These are phyloP conservation scores for Phataginus tricuspis DNA, from an alignment of 2,797 vertebrate genomes.

Conservation along the genomic window DNA sequence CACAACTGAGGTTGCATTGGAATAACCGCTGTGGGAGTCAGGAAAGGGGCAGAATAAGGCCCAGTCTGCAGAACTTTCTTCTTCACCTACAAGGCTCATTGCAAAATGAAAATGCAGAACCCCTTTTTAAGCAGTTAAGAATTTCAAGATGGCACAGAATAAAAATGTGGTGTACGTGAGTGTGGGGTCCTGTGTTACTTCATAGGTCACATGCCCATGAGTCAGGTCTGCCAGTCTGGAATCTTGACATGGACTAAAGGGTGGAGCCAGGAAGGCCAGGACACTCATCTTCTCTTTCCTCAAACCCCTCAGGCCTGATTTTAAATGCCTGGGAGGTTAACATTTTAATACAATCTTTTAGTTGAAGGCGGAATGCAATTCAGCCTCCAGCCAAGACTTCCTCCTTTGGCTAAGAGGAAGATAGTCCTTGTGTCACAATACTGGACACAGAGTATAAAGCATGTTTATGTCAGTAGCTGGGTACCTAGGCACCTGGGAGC, in stretches of 20 bases:
- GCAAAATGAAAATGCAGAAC: not conserved
- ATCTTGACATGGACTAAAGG: not conserved
- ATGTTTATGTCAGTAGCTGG: not conserved
- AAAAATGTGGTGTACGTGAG: not conserved
- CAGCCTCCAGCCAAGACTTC: not conserved
- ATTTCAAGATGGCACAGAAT: not conserved
- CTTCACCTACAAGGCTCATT: not conserved
- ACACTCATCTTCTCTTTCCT: not conserved
- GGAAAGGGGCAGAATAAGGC: not conserved
- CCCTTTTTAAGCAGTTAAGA: not conserved
- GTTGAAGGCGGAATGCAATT: not conserved
- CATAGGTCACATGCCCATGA: not conserved
- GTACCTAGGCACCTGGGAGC: not conserved
- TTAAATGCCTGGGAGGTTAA: not conserved
- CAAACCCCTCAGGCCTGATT: not conserved
- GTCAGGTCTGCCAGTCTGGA: not conserved
- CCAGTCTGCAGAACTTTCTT: not conserved
- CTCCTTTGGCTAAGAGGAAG: not conserved
- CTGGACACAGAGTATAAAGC: accelerated
- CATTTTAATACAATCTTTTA: not conserved
- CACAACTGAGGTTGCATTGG: not conserved
- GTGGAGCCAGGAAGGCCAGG: not conserved
- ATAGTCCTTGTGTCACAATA: not conserved
- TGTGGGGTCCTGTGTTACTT: accelerated
- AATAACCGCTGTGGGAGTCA: not conserved